Percentiles rank a stretch among this genome's conserved stretches.
Conservation (phyloP, 2,113 vertebrate species). For the Struthidea cinerea region DNA sequence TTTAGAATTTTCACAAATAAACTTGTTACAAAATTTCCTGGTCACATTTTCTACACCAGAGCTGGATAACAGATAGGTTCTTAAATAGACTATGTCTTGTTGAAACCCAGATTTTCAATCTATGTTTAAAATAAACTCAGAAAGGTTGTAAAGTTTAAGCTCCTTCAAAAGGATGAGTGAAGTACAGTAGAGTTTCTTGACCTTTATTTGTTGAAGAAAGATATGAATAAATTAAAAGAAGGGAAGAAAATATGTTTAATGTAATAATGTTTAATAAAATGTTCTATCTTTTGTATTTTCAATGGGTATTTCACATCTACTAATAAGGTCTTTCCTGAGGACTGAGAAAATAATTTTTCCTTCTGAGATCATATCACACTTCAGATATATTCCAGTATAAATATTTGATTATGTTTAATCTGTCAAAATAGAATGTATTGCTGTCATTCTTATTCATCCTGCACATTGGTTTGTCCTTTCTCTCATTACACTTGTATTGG, state of each 20-base stretch:
- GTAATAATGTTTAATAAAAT: not conserved
- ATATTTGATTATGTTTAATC: constrained; percentile 69
- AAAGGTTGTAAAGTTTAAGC: not conserved
- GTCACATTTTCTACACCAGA: not conserved
- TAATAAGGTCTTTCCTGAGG: constrained; percentile 9
- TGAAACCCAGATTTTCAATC: not conserved
- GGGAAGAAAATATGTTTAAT: not conserved
- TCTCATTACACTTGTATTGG: constrained; percentile 51
- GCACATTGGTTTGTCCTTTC: constrained; percentile 61
- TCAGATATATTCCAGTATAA: constrained; percentile 54
- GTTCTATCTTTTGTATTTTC: not conserved
- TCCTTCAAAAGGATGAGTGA: not conserved
- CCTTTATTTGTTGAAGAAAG: not conserved
- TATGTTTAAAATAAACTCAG: not conserved
- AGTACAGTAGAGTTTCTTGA: not conserved
- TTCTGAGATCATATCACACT: constrained; percentile 42
- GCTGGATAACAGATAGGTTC: not conserved
- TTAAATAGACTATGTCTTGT: not conserved
- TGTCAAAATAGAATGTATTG: constrained; percentile 53
- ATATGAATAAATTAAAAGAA: not conserved
- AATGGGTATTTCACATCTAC: not conserved
- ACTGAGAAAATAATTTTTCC: not conserved
- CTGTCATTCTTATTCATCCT: constrained; percentile 62
- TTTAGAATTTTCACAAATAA: not conserved
- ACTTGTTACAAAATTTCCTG: not conserved